Percentiles rank a stretch among this genome's conserved stretches.
Conservation (phyloP, 2,113 vertebrate species). For the Planiliza haematocheilus region DNA sequence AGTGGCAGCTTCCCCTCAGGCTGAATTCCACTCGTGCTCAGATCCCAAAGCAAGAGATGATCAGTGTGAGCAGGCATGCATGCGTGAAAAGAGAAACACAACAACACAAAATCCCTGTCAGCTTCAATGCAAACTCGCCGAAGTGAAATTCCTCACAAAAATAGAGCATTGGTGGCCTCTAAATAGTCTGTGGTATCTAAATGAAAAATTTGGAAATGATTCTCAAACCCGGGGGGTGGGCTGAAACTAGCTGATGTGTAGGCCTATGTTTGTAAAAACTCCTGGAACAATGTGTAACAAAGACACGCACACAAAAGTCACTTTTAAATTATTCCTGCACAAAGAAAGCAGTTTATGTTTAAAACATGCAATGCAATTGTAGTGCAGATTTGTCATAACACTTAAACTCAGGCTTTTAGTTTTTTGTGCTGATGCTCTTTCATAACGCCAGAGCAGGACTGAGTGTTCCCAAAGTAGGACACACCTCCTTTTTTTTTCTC, state of each 20-base stretch:
- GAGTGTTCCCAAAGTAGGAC: conserved; percentile 63
- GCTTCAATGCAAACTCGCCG: neutral
- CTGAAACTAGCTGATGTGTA: neutral
- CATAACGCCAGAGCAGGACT: conserved; percentile 47
- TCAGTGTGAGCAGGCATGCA: conserved; percentile 8
- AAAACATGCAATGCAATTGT: neutral
- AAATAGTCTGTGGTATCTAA: neutral
- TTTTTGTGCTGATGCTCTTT: conserved; percentile 13
- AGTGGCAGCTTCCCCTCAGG: conserved; percentile 39
- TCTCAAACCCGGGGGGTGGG: neutral
- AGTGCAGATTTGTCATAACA: neutral
- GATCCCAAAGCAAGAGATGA: conserved; percentile 26
- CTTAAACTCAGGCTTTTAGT: neutral
- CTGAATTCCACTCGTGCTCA: conserved; percentile 61
- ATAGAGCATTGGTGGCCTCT: too few relatives aligned
- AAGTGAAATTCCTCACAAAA: neutral
- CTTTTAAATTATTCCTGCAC: neutral
- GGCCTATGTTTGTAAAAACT: neutral
- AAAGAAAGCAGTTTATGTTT: neutral
- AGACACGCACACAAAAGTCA: neutral
- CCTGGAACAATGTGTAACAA: conserved; percentile 25
- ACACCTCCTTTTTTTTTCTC: conserved; percentile 48
- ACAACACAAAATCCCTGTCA: neutral
- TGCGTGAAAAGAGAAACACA: conserved; percentile 28
- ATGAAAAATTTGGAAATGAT: neutral